These are phyloP conservation scores for Agrotis exclamationis DNA, from an alignment of 2,888 invertebrate genomes.

Conservation along the genomic window DNA sequence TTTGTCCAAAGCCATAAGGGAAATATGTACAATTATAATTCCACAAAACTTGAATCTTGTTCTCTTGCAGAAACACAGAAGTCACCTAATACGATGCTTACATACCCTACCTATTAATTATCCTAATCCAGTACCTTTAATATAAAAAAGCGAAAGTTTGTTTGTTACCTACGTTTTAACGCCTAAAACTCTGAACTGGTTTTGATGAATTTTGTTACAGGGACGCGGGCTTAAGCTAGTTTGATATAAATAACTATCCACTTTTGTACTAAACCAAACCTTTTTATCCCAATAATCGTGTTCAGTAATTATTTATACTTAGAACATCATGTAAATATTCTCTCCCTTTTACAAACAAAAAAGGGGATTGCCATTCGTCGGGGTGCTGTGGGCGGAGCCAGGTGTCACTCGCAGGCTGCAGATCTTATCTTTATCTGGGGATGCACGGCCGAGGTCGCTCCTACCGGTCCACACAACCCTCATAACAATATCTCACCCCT, in stretches of 20 bases:
- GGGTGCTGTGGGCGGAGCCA: slow-evolving; percentile 86
- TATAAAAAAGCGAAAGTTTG: too few species aligned
- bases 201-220: too few species aligned
- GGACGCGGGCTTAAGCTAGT: too few species aligned
- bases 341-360: slow-evolving; percentile 72
- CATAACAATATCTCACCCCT: slow-evolving; percentile 55
- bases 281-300: slow-evolving; percentile 14
- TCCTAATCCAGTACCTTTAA: too few species aligned
- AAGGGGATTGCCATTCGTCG: slow-evolving; percentile 68
- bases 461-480: slow-evolving; percentile 28
- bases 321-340: slow-evolving; percentile 53
- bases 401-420: slow-evolving; percentile 86
- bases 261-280: background rate
- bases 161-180: too few species aligned
- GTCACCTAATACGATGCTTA: too few species aligned
- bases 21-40: too few species aligned
- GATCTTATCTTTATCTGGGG: slow-evolving; percentile 86
- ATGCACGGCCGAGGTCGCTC: slow-evolving; percentile 64
- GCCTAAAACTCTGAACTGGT: too few species aligned
- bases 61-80: too few species aligned
- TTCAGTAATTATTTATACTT: slow-evolving; percentile 56
- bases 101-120: too few species aligned
- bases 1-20: background rate
- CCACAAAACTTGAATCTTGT: too few species aligned
- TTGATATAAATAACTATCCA: background rate